These are phyloP conservation scores for Oxycera nigricornis DNA, from an alignment of 2,888 invertebrate genomes.

Conservation along the genomic window DNA sequence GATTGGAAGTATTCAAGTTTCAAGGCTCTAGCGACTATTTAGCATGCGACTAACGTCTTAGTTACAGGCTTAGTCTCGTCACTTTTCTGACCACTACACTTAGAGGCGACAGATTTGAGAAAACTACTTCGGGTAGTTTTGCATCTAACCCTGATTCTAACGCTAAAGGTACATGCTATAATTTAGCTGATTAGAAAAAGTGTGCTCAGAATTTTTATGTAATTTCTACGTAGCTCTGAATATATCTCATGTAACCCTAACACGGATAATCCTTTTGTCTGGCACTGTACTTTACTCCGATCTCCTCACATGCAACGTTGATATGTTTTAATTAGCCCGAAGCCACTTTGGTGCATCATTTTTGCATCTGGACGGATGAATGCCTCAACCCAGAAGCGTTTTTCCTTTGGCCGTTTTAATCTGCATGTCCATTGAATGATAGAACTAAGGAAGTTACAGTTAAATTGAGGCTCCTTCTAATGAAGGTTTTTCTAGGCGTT, in stretches of 20 bases:
- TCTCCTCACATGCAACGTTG: constrained; percentile 22
- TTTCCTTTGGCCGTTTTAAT: constrained; percentile 5
- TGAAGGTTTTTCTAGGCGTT: constrained; percentile 17
- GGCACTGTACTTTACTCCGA: background rate
- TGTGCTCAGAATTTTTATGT: too few species aligned
- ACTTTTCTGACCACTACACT: too few species aligned
- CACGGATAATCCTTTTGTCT: background rate
- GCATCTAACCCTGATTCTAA: too few species aligned
- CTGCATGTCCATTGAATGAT: constrained; percentile 22
- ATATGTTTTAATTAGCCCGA: constrained; percentile 37
- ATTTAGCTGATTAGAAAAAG: too few species aligned
- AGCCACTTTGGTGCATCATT: constrained; percentile 20
- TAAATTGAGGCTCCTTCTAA: background rate
- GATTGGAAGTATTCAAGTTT: background rate
- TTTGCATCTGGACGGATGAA: background rate
- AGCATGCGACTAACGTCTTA: background rate
- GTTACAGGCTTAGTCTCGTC: background rate
- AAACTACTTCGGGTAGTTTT: too few species aligned
- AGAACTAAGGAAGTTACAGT: constrained; percentile 23
- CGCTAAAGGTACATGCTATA: too few species aligned
- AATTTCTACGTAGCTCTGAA: too few species aligned
- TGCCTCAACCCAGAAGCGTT: background rate
- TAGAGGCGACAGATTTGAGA: too few species aligned
- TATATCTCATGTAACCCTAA: background rate
- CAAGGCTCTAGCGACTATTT: background rate